Percentiles rank a stretch among this genome's conserved stretches.
Evolutionary conservation across 2,888 invertebrate species (phyloP).

Genomic region (Mythimna lalbum): DNA sequence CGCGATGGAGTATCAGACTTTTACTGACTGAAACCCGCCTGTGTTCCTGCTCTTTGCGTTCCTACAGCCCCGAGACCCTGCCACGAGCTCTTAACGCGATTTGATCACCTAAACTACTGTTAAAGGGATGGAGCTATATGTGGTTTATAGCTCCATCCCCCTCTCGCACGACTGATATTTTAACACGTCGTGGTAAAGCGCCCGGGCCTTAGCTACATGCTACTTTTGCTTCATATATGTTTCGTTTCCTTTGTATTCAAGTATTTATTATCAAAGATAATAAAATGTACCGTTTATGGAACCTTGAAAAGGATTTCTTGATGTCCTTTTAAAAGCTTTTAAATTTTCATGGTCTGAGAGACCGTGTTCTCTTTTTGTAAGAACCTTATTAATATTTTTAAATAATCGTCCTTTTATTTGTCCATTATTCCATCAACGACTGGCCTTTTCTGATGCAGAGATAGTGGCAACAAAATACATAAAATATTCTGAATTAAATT

Average conservation of each 20-base stretch:
- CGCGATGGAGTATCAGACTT: too few relatives aligned
- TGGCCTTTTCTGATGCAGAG: not conserved
- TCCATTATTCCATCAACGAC: not conserved
- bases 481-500: too few relatives aligned
- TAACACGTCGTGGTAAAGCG: too few relatives aligned
- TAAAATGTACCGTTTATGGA: not conserved
- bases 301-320: conserved; percentile 15
- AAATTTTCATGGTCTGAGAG: conserved; percentile 10
- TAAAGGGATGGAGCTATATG: too few relatives aligned
- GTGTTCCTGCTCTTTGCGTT: too few relatives aligned
- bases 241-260: not conserved
- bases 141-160: too few relatives aligned
- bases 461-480: not conserved
- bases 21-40: too few relatives aligned
- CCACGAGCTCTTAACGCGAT: too few relatives aligned
- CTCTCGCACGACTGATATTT: too few relatives aligned
- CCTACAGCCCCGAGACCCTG: too few relatives aligned
- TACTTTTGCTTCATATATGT: not conserved
- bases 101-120: too few relatives aligned
- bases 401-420: not conserved
- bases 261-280: not conserved
- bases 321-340: conserved; percentile 25
- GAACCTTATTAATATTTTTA: not conserved
- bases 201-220: not conserved
- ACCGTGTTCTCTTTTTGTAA: conserved; percentile 28